Base-by-base conservation (phyloP, 2,888 invertebrate species). In the Caenorhabditis afra region DNA sequence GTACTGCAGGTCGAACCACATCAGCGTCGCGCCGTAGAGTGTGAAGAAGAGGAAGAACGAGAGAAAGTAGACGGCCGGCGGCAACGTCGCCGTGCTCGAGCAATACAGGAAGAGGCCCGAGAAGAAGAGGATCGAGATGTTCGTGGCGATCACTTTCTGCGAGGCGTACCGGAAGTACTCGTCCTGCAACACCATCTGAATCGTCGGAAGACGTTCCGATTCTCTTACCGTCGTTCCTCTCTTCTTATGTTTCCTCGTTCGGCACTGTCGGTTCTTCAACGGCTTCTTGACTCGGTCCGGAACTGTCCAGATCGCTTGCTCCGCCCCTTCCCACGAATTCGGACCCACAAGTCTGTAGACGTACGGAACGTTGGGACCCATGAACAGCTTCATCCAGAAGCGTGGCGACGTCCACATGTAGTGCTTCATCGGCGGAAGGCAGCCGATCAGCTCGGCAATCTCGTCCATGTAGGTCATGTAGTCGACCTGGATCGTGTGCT, bases 401-500 rank as follows among this genome's bases (percentile, higher is more conserved):
- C 79, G 65, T 1, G 85, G 83, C 55, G 89, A 83, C 8, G 77
- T 74, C 45, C 82, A 78, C 37, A 88, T 65, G 18, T 82, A 79
- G 81, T 88, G 76, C 16, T 67, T 74, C 57, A 88, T 68, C 29
- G 78, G 70, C 12, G 89, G 89, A 39, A 80, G 79, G 66, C 87
- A 87, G 10, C 89, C 89, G 20, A 89, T 77, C 4, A 87, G 62
- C 35, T 76, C 77, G 3, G 89, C 89, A 14, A 89, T 59, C 65
- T 89, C 88, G 61, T 89, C 89, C 89, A 90, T 88, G 79, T 88
- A 89, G 20, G 84, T 82, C 57, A 89, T 73, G 64, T 85, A 87
- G 57, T 89, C 87, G 2, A 85, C 85, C 82, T 85, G 65, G 39
- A 90, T 81, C 0, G 89, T 90, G 73, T 90, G 90, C 45, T 88